Evolutionary conservation across 2,888 invertebrate genomes (phyloP).

Genomic region (Nematopogon swammerdamellus): DNA sequence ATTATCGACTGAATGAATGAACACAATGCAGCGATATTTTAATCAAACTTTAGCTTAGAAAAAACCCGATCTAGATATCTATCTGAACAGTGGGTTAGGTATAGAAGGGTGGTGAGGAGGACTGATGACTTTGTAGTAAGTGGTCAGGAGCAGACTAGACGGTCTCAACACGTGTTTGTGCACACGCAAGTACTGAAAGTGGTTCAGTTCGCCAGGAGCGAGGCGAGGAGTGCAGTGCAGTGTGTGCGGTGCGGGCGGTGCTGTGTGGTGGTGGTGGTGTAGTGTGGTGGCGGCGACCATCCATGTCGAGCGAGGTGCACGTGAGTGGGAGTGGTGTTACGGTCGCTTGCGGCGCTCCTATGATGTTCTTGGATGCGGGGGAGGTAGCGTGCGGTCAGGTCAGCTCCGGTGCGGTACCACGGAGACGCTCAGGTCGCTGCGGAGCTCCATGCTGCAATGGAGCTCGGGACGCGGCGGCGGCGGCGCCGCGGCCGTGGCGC

Average conservation of each 20-base stretch:
- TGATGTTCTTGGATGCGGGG: constrained; percentile 45
- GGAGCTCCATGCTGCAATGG: constrained; percentile 51
- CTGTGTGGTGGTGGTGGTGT: not conserved
- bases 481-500: constrained; percentile 23
- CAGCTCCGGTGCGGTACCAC: constrained; percentile 46
- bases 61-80: too few species aligned
- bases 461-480: constrained; percentile 26
- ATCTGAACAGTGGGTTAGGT: too few species aligned
- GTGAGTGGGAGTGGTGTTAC: constrained; percentile 21
- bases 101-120: too few species aligned
- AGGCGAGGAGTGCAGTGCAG: not conserved
- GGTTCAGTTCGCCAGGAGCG: too few species aligned
- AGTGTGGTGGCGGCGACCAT: constrained; percentile 10
- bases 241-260: not conserved
- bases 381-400: constrained; percentile 29
- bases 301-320: constrained; percentile 20
- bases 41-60: too few species aligned
- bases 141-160: too few species aligned
- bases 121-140: too few species aligned
- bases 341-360: constrained; percentile 34
- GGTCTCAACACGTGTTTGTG: too few species aligned
- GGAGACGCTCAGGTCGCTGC: constrained; percentile 51
- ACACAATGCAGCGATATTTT: too few species aligned
- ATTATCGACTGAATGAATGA: too few species aligned
- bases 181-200: too few species aligned